These are phyloP conservation scores for Onthophagus sagittarius DNA, from an alignment of 2,888 invertebrate genomes.

Conservation along the genomic window DNA sequence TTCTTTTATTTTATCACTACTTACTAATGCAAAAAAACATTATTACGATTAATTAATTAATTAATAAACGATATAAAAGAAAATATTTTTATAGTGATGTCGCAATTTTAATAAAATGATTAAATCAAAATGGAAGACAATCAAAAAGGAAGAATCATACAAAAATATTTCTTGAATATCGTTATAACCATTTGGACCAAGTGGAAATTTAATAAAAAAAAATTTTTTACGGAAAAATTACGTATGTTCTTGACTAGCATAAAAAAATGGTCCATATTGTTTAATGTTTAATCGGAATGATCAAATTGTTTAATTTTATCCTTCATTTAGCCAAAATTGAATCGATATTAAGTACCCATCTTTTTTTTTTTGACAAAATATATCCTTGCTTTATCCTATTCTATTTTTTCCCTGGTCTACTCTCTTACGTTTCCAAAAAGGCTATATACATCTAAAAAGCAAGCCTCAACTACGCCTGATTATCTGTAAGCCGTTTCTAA, in stretches of 20 bases:
- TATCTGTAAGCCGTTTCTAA: too few species aligned
- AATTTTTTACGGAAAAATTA: not conserved
- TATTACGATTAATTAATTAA: too few species aligned
- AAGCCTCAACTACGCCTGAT: not conserved
- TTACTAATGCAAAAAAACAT: too few species aligned
- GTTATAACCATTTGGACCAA: too few species aligned
- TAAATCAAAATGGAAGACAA: not conserved
- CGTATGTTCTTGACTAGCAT: not conserved
- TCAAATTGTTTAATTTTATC: not conserved
- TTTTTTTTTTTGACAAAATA: slow-evolving; percentile 1
- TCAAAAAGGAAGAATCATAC: not conserved
- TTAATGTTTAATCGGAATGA: slow-evolving; percentile 7
- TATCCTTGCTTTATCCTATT: not conserved
- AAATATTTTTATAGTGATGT: not conserved
- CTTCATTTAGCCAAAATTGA: not conserved
- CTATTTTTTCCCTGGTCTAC: not conserved
- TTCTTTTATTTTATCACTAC: not conserved
- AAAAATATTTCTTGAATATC: too few species aligned
- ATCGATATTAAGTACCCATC: not conserved
- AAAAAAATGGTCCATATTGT: not conserved
- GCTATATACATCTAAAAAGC: not conserved
- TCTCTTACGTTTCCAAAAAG: not conserved
- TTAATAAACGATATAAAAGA: too few species aligned
- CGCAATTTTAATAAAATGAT: not conserved
- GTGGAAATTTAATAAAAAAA: not conserved